phyloP scores from a whole-genome alignment of 1,140 invertebrate genomes.

The Diorhabda carinulata region DNA sequence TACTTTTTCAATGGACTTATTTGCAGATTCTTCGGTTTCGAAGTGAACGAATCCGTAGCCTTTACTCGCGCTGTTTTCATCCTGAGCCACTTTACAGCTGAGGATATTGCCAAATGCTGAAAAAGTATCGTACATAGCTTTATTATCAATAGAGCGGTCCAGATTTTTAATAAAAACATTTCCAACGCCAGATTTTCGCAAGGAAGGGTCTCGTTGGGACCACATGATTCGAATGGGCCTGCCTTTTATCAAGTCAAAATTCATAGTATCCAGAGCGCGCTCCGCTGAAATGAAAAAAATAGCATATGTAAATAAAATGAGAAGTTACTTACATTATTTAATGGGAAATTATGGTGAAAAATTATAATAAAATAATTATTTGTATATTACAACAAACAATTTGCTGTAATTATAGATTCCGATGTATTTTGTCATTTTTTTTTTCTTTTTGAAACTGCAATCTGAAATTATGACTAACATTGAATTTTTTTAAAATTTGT shows the following conservation, averaged over 20 bases:
- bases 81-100: constrained; percentile 97
- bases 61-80: constrained; percentile 93
- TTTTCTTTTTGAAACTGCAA: too few species aligned
- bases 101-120: constrained; percentile 99
- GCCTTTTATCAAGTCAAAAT: constrained; percentile 97
- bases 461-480: too few species aligned
- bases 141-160: constrained; percentile 98
- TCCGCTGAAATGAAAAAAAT: constrained; percentile 71
- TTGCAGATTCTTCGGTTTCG: constrained; percentile 98
- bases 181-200: constrained; percentile 96
- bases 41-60: constrained; percentile 99
- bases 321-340: too few species aligned
- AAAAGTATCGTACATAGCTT: constrained; percentile 99
- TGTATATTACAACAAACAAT: too few species aligned
- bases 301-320: too few species aligned
- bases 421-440: too few species aligned
- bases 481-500: too few species aligned
- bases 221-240: constrained; percentile 99
- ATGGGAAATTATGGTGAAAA: too few species aligned
- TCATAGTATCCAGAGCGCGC: constrained; percentile 98
- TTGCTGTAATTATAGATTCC: too few species aligned
- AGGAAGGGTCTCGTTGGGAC: constrained; percentile 98
- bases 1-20: constrained; percentile 93
- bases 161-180: constrained; percentile 99
- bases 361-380: too few species aligned